Conservation (phyloP, 2,797 vertebrate genomes). For the Falco peregrinus region DNA sequence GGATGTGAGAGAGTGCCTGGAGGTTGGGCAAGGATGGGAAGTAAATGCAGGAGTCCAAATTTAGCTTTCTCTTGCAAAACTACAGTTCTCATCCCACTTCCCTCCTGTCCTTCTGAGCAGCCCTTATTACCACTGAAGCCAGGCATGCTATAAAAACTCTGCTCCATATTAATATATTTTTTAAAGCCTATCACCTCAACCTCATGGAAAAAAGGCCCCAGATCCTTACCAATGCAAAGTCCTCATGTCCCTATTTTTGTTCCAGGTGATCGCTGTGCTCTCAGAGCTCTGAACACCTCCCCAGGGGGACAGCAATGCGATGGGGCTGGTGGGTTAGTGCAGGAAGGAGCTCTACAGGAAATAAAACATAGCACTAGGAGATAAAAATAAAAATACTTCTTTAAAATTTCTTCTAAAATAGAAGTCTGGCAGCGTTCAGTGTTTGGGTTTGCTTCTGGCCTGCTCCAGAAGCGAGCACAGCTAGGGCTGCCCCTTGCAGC, state of each 20-base stretch:
- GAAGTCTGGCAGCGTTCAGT: neutral
- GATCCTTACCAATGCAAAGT: neutral
- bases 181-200: neutral
- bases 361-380: neutral
- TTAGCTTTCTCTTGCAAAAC: neutral
- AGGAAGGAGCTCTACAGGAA: neutral
- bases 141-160: neutral
- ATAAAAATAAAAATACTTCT: neutral
- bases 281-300: neutral
- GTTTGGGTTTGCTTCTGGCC: neutral
- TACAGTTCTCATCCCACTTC: neutral
- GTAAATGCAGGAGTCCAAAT: neutral
- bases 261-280: neutral
- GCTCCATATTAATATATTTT: rapidly evolving
- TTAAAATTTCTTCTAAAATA: neutral
- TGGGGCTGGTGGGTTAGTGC: rapidly evolving
- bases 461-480: rapidly evolving
- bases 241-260: neutral
- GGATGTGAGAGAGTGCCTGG: neutral
- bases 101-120: neutral
- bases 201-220: neutral
- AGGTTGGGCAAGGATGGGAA: neutral
- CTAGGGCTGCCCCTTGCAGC: neutral
- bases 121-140: neutral
- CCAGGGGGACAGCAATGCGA: neutral